A percentile compares a stretch with the other conserved stretches of the same genome.
Conservation (phyloP, 2,888 invertebrate species). For the Phorcus lineatus region DNA sequence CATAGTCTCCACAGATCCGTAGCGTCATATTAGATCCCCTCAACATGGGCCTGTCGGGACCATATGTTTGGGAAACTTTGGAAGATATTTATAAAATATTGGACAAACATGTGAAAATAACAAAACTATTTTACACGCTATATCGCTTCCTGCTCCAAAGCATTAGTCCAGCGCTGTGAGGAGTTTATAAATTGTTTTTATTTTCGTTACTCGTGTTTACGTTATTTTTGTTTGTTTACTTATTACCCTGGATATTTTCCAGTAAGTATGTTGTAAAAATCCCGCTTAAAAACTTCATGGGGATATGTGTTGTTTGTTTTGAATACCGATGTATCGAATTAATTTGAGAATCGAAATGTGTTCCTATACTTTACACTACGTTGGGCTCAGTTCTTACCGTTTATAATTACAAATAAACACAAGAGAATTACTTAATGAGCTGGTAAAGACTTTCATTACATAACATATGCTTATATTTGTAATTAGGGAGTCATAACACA, state of each 20-base stretch:
- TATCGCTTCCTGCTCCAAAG: not conserved
- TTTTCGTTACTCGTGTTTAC: not conserved
- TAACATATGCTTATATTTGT: too few species aligned
- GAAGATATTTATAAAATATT: not conserved
- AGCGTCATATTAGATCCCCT: not conserved
- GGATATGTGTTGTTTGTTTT: not conserved
- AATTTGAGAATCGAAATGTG: not conserved
- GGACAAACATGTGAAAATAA: conserved; percentile 8
- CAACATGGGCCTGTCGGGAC: not conserved
- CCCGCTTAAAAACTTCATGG: not conserved
- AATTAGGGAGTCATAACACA: too few species aligned
- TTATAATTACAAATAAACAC: too few species aligned
- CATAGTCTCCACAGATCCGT: not conserved
- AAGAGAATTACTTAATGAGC: too few species aligned
- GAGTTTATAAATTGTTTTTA: conserved; percentile 4
- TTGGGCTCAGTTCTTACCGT: too few species aligned
- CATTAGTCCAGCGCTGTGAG: not conserved
- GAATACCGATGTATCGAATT: conserved; percentile 1
- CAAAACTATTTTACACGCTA: not conserved
- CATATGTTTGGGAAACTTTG: conserved; percentile 7
- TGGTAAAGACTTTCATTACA: too few species aligned
- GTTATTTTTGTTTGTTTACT: not conserved
- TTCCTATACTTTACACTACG: too few species aligned
- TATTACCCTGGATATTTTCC: not conserved
- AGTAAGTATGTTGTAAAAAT: not conserved